These are phyloP conservation scores for Trypoxylon attenuatum DNA, from an alignment of 2,888 invertebrate species.

Conservation along the genomic window DNA sequence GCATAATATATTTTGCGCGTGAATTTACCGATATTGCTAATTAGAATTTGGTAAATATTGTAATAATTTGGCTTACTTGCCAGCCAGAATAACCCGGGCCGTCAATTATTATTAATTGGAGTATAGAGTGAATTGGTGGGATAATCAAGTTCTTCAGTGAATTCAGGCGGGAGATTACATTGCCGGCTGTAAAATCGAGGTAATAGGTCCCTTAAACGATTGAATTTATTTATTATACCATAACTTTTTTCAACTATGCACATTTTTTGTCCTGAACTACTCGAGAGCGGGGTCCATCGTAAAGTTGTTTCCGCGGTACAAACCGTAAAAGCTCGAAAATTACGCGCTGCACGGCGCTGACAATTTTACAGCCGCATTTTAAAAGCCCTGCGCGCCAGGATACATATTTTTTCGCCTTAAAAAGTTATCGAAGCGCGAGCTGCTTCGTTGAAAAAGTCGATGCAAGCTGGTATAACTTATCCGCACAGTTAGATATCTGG, in stretches of 20 bases:
- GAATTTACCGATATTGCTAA: too few relatives aligned
- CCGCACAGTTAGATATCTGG: background rate
- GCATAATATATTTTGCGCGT: too few relatives aligned
- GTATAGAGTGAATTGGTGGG: too few relatives aligned
- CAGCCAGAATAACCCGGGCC: too few relatives aligned
- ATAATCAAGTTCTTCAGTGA: too few relatives aligned
- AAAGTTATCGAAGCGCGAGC: conserved; percentile 32
- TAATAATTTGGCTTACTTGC: too few relatives aligned
- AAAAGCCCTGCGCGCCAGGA: conserved; percentile 16
- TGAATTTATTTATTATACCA: conserved; percentile 7
- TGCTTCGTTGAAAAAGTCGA: conserved; percentile 24
- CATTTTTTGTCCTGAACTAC: conserved; percentile 5
- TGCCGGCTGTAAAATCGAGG: conserved; percentile 1
- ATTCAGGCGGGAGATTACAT: background rate
- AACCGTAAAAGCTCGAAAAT: conserved; percentile 42
- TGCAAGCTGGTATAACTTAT: conserved; percentile 29
- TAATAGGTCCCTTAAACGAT: background rate
- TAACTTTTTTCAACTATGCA: conserved; percentile 4
- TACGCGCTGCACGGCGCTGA: conserved; percentile 34
- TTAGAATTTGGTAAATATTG: too few relatives aligned
- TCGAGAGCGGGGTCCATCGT: conserved; percentile 17
- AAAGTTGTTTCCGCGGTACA: conserved; percentile 26
- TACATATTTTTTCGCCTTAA: conserved; percentile 28
- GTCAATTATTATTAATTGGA: too few relatives aligned
- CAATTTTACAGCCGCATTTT: conserved; percentile 45